Conservation (phyloP, 1,140 invertebrate genomes). For the Zelostemma sp. region DNA sequence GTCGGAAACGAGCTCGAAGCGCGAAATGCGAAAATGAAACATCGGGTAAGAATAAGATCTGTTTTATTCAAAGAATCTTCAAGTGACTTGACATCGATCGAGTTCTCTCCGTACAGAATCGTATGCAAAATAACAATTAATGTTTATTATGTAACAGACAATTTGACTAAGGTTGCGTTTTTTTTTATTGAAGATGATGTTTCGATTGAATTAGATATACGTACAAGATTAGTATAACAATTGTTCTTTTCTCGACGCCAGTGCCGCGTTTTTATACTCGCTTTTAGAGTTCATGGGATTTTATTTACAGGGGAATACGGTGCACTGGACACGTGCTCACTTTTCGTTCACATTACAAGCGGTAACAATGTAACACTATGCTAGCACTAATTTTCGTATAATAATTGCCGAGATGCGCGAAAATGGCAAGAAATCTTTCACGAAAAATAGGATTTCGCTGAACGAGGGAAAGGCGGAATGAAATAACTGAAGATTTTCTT, state of each 20-base stretch:
- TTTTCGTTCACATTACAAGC: constrained; percentile 62
- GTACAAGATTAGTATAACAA: constrained; percentile 50
- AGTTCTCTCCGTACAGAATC: not conserved
- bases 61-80: constrained; percentile 2
- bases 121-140: constrained; percentile 6
- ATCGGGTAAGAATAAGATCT: constrained; percentile 7
- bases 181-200: constrained; percentile 34
- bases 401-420: constrained; percentile 46
- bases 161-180: constrained; percentile 18
- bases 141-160: not conserved
- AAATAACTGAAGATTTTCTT: too few species aligned
- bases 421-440: constrained; percentile 36
- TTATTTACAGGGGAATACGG: constrained; percentile 63
- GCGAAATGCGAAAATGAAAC: constrained; percentile 9
- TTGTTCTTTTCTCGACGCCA: constrained; percentile 33
- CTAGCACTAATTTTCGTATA: constrained; percentile 59
- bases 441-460: not conserved
- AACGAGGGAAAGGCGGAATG: too few species aligned
- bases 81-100: not conserved
- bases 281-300: constrained; percentile 59
- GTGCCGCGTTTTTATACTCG: constrained; percentile 51
- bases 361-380: constrained; percentile 65
- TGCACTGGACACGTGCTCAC: constrained; percentile 55
- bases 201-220: constrained; percentile 48
- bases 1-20: constrained; percentile 43